Evolutionary conservation across 2,113 vertebrate genomes (phyloP), one percentile per base, ranked within the genome.

Genomic region (Ceyx margarethae): DNA sequence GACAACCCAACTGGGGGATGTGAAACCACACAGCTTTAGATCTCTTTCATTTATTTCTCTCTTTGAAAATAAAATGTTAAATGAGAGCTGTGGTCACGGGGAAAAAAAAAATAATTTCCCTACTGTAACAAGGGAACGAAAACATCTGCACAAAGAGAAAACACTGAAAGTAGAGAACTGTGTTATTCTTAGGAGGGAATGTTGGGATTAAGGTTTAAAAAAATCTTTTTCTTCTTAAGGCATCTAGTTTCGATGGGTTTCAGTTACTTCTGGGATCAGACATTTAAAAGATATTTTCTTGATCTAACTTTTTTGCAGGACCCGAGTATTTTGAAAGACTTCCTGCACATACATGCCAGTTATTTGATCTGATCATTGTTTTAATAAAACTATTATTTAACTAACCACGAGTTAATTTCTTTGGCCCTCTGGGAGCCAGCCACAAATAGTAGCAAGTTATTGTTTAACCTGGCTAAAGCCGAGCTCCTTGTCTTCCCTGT

Each of bases 391-490:
- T 79, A 83, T 96, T 93, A 93, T 95, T 96, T 92, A 94, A 94
- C 87, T 96, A 96, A 96, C 91, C 94, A 95, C 23, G 26, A 94
- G 81, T 92, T 96, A 94, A 95, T 96, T 96, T 96, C 61, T 95
- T 91, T 95, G 81, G 86, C 73, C 92, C 51, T 89, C 81, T 94
- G 94, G 95, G 94, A 95, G 35, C 67, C 78, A 77, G 87, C 95
- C 94, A 95, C 81, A 90, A 95, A 96, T 92, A 95, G 94, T 95
- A 96, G 95, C 87, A 95, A 85, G 94, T 96, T 95, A 95, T 96
- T 96, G 84, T 93, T 94, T 96, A 94, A 94, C 91, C 89, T 95
- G 91, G 92, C 92, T 93, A 87, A 95, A 95, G 61, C 69, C 22
- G 86, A 95, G 74, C 91, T 95, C 86, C 92, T 92, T 75, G 53